Evolutionary conservation across 2,888 invertebrate genomes (phyloP).

Genomic region (Sicus ferrugineus): DNA sequence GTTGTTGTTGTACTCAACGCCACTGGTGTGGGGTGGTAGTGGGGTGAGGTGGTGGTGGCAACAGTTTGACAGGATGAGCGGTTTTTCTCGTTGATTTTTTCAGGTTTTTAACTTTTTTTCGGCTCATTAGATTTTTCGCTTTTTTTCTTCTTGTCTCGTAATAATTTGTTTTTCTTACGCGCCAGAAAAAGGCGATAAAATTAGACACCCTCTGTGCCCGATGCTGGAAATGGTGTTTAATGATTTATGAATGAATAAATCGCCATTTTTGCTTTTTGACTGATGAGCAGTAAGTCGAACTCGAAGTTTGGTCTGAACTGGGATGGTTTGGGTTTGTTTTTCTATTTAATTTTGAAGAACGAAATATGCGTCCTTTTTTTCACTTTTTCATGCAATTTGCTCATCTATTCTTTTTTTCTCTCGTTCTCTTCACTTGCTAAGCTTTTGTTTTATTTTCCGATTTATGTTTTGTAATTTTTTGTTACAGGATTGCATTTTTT

Average conservation of each 20-base stretch:
- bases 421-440: neutral
- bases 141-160: conserved; percentile 41
- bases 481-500: too few species aligned
- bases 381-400: neutral
- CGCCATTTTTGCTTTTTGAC: conserved; percentile 58
- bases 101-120: conserved; percentile 41
- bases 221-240: conserved; percentile 61
- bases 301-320: neutral
- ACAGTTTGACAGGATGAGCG: conserved; percentile 14
- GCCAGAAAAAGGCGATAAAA: conserved; percentile 28
- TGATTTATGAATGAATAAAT: conserved; percentile 61
- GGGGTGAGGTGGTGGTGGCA: conserved; percentile 22
- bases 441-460: neutral
- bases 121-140: conserved; percentile 55
- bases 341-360: neutral
- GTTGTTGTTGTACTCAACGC: neutral
- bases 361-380: neutral
- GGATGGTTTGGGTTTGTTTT: conserved; percentile 5
- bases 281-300: conserved; percentile 35
- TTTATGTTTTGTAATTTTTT: too few species aligned
- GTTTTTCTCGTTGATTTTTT: conserved; percentile 51
- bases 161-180: conserved; percentile 4
- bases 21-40: conserved; percentile 23
- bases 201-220: conserved; percentile 26
- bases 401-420: neutral